Evolutionary conservation across 2,113 vertebrate species (phyloP).

Genomic region (Speoplatyrhinus poulsoni): DNA sequence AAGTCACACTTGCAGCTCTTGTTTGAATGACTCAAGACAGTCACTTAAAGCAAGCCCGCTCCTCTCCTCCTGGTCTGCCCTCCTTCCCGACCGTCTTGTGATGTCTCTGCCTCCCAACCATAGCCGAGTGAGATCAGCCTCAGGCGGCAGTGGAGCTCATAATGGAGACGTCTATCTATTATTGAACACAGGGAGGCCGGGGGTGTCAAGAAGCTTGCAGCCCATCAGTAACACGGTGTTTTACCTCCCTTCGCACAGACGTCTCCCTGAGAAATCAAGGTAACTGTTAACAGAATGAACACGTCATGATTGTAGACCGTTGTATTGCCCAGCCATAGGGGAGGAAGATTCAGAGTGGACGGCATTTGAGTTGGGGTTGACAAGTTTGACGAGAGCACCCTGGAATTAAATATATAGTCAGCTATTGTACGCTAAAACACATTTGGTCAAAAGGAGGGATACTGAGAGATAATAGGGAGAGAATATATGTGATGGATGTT

Average conservation of each 20-base stretch:
- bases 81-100: neutral
- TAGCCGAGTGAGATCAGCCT: constrained; percentile 62
- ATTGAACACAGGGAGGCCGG: constrained; percentile 70
- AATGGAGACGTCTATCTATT: constrained; percentile 82
- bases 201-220: neutral
- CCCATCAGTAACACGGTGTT: constrained; percentile 1
- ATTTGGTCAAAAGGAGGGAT: too few relatives aligned
- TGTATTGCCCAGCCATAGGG: neutral
- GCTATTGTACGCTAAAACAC: too few relatives aligned
- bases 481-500: too few relatives aligned
- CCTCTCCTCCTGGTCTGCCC: neutral
- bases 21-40: too few relatives aligned
- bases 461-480: too few relatives aligned
- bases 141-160: constrained; percentile 69
- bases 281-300: neutral
- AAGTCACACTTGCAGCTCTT: too few relatives aligned
- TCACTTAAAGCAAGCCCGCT: neutral
- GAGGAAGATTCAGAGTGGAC: neutral
- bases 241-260: neutral
- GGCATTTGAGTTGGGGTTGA: too few relatives aligned
- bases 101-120: constrained; percentile 18
- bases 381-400: too few relatives aligned
- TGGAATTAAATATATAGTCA: too few relatives aligned
- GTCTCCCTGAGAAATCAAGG: too few relatives aligned
- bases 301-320: neutral